Evolutionary conservation across 2,113 vertebrate genomes (phyloP).

Genomic region (Otocyon megalotis): DNA sequence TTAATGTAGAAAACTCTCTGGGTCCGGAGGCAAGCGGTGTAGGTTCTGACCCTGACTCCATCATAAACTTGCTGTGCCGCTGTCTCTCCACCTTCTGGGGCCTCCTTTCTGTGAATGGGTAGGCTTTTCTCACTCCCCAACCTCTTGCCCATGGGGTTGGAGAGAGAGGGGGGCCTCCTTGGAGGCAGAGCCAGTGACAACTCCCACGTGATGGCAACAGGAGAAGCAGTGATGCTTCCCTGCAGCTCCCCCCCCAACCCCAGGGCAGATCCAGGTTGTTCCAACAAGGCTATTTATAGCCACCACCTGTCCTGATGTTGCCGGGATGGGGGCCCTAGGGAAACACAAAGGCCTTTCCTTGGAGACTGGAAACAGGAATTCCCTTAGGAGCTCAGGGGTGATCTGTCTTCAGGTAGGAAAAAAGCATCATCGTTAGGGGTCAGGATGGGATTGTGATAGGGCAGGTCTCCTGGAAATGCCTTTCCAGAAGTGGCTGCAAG

Average conservation of each 20-base stretch:
- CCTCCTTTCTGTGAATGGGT: neutral
- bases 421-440: neutral
- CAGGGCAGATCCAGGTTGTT: conserved; percentile 16
- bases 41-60: neutral
- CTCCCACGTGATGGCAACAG: neutral
- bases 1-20: neutral
- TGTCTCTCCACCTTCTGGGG: neutral
- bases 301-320: neutral
- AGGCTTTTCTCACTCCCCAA: neutral
- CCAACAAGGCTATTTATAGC: conserved; percentile 74
- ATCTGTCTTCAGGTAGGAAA: neutral
- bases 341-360: conserved; percentile 40
- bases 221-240: neutral
- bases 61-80: neutral
- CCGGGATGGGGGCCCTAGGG: neutral
- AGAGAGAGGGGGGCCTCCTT: neutral
- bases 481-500: neutral
- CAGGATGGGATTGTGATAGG: neutral
- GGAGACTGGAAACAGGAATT: conserved; percentile 54
- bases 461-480: neutral
- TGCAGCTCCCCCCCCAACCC: too few relatives aligned
- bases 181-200: neutral
- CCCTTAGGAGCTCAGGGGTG: conserved; percentile 4
- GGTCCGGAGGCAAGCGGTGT: neutral
- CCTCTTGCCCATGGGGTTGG: neutral